Percentiles rank a stretch among this genome's conserved stretches.
These are phyloP conservation scores for Arrhamphus sclerolepis DNA, from an alignment of 2,797 vertebrate species.

Conservation along the genomic window DNA sequence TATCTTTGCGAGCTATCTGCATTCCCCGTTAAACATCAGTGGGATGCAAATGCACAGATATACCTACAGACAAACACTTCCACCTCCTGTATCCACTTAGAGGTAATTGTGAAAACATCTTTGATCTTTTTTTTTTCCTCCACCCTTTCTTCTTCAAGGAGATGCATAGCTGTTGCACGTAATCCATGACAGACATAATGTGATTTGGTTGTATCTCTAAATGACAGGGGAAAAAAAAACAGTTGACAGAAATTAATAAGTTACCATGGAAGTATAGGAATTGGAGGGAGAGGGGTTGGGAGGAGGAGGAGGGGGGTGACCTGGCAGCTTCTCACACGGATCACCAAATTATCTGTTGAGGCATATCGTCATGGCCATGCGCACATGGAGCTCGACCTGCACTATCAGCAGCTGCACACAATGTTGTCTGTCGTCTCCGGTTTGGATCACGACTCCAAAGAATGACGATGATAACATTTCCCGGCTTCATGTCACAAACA, in stretches of 20 bases:
- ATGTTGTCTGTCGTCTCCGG: slow-evolving; percentile 33
- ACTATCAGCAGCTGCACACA: slow-evolving; percentile 68
- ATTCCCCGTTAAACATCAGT: slow-evolving; percentile 28
- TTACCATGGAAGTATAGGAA: slow-evolving; percentile 75
- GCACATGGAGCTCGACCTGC: slow-evolving; percentile 71
- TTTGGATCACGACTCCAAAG: slow-evolving; percentile 49
- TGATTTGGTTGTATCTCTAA: slow-evolving; percentile 95
- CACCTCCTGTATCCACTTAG: slow-evolving; percentile 81
- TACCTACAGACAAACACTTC: slow-evolving; percentile 39
- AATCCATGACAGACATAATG: slow-evolving; percentile 97
- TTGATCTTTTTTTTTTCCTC: slow-evolving; percentile 85
- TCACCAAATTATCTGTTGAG: slow-evolving; percentile 74
- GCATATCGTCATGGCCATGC: slow-evolving; percentile 53
- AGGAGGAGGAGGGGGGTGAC: slow-evolving; percentile 58
- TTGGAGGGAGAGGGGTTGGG: slow-evolving; percentile 72
- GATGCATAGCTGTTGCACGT: slow-evolving; percentile 84
- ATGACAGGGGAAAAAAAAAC: slow-evolving; percentile 83
- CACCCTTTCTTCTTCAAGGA: slow-evolving; percentile 80
- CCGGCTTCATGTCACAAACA: slow-evolving; percentile 1
- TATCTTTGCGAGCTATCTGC: slow-evolving; percentile 28
- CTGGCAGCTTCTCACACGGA: slow-evolving; percentile 87
- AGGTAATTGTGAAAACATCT: slow-evolving; percentile 88
- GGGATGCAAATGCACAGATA: slow-evolving; percentile 22
- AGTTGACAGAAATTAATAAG: slow-evolving; percentile 91
- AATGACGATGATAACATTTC: background rate